phyloP scores from a whole-genome alignment of 2,888 invertebrate species.

The Melanophora roralis region DNA sequence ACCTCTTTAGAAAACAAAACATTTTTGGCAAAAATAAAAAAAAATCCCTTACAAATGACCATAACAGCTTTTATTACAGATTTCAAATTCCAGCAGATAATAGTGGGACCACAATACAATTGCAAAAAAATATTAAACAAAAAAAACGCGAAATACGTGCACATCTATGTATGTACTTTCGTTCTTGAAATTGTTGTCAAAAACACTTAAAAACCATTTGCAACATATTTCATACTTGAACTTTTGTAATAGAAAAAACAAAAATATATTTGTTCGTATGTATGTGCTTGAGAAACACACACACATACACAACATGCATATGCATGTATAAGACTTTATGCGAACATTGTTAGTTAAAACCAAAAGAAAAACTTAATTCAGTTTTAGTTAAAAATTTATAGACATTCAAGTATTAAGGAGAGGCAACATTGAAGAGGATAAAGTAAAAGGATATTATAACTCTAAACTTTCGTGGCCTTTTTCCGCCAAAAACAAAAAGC shows the following conservation, averaged over 20 bases:
- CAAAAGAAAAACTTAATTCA: slow-evolving; percentile 5
- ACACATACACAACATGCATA: background rate
- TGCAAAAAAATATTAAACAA: background rate
- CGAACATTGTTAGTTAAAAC: background rate
- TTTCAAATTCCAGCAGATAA: slow-evolving; percentile 46
- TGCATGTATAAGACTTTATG: background rate
- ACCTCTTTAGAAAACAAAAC: slow-evolving; percentile 27
- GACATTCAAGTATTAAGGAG: slow-evolving; percentile 6
- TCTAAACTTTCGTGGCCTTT: slow-evolving; percentile 48
- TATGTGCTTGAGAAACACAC: too few species aligned
- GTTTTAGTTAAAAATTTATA: slow-evolving; percentile 51
- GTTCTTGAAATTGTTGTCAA: slow-evolving; percentile 68
- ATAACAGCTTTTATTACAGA: slow-evolving; percentile 36
- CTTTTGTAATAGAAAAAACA: slow-evolving; percentile 7
- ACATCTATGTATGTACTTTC: slow-evolving; percentile 5
- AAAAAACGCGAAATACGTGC: slow-evolving; percentile 26
- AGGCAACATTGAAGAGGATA: background rate
- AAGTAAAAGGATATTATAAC: slow-evolving; percentile 11
- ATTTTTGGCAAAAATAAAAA: background rate
- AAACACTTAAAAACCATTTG: slow-evolving; percentile 75
- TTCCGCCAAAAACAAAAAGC: slow-evolving; percentile 4
- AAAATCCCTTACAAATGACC: slow-evolving; percentile 15
- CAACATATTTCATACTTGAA: slow-evolving; percentile 69
- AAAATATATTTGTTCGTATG: background rate
- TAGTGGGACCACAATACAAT: slow-evolving; percentile 4